phyloP scores from a whole-genome alignment of 2,797 vertebrate species.

The Hydrolagus colliei region DNA sequence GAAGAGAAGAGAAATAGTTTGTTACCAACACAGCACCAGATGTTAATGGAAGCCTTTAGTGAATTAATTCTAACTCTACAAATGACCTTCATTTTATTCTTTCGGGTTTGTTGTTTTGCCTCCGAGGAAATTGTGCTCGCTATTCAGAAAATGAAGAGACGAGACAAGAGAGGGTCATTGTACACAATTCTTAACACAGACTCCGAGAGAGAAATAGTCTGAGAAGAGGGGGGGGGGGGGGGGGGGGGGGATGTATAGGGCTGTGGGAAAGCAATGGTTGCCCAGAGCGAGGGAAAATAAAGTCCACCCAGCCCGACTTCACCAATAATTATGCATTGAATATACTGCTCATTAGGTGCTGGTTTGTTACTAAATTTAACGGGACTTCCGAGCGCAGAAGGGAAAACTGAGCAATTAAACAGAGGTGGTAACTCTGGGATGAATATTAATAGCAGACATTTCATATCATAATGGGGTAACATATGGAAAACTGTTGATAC shows the following conservation, averaged over 20 bases:
- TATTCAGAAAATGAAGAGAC: neutral
- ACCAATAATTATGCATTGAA: constrained; percentile 8
- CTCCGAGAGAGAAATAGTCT: neutral
- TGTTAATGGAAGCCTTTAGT: constrained; percentile 34
- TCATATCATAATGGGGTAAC: neutral
- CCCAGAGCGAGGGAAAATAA: constrained; percentile 34
- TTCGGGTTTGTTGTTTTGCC: neutral
- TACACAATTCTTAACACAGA: neutral
- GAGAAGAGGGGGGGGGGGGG: neutral
- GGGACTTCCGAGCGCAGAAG: neutral
- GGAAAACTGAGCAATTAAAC: neutral
- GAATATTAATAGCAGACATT: constrained; percentile 20
- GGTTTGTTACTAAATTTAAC: constrained; percentile 1
- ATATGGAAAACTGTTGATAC: neutral
- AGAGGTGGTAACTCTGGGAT: constrained; percentile 3
- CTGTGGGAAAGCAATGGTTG: neutral
- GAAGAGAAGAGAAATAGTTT: constrained; percentile 34
- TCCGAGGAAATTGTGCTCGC: neutral
- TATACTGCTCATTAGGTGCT: constrained; percentile 6
- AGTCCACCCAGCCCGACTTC: constrained; percentile 43
- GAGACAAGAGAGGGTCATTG: neutral
- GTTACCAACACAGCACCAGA: constrained; percentile 22
- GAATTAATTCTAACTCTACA: constrained; percentile 33
- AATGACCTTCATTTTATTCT: constrained; percentile 17
- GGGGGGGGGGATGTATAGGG: neutral